These are phyloP conservation scores for Pardosa pseudoannulata DNA, from an alignment of 2,888 invertebrate genomes.

Conservation along the genomic window DNA sequence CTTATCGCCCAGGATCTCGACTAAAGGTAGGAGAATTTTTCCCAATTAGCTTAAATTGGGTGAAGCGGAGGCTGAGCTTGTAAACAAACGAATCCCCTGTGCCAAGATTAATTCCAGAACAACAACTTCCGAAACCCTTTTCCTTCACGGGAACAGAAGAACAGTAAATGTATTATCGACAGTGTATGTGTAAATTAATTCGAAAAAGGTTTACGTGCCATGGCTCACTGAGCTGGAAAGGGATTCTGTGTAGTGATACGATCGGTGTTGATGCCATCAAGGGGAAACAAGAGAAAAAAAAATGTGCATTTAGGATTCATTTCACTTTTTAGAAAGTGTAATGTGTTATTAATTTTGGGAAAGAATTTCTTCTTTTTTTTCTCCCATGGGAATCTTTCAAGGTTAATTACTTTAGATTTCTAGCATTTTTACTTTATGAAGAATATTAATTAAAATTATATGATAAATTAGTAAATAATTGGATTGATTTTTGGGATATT, in stretches of 20 bases:
- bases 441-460: no score
- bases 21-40: constrained; percentile 3
- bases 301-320: no score
- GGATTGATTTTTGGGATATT: no score
- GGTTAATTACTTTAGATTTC: no score
- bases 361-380: no score
- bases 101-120: constrained; percentile 12
- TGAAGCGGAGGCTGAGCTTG: background rate
- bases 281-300: no score
- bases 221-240: background rate
- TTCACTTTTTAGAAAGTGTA: no score
- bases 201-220: background rate
- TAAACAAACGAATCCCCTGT: constrained; percentile 8
- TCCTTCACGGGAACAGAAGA: background rate
- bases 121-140: background rate
- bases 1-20: background rate
- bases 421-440: no score
- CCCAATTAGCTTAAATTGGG: constrained; percentile 19
- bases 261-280: background rate
- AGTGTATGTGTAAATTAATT: constrained; percentile 2
- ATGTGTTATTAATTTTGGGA: no score
- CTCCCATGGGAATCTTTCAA: no score
- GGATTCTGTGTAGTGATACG: background rate
- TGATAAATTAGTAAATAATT: no score
- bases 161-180: background rate